Percentiles rank a stretch among this genome's conserved stretches.
Conservation (phyloP, 2,797 vertebrate species). For the Anguilla anguilla region DNA sequence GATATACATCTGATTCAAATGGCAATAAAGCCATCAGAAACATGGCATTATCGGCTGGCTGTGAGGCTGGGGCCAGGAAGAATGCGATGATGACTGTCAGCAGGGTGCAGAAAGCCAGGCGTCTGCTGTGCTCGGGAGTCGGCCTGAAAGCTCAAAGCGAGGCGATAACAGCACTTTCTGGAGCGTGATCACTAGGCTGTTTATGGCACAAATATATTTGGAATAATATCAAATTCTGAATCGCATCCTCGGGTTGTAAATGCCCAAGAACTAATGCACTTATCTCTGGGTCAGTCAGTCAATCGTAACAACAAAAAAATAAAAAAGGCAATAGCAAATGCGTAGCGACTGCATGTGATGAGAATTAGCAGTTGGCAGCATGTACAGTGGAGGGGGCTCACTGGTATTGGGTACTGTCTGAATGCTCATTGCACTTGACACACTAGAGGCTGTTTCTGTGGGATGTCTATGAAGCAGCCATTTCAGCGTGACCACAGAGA, state of each 20-base stretch:
- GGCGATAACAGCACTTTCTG: constrained; percentile 1
- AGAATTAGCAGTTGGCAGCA: background rate
- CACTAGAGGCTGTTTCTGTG: constrained; percentile 24
- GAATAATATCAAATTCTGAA: constrained; percentile 1
- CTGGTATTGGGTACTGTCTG: constrained; percentile 12
- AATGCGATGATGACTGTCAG: constrained; percentile 19
- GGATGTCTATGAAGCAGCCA: background rate
- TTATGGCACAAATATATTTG: background rate
- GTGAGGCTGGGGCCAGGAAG: constrained; percentile 27
- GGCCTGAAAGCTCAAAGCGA: constrained; percentile 6
- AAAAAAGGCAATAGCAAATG: background rate
- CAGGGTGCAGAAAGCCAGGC: background rate
- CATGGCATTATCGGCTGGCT: constrained; percentile 46
- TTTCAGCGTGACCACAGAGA: constrained; percentile 32
- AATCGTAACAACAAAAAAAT: background rate
- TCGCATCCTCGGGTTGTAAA: constrained; percentile 5
- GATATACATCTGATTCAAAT: constrained; percentile 67
- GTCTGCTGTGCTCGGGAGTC: background rate
- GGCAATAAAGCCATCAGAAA: constrained; percentile 71
- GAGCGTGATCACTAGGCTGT: constrained; percentile 5
- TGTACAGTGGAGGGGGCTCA: background rate
- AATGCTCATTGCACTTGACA: constrained; percentile 21
- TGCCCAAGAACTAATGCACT: background rate
- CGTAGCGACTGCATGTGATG: background rate
- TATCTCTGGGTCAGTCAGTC: background rate